phyloP scores from a whole-genome alignment of 2,797 vertebrate species.

The Rallus crepitans region DNA sequence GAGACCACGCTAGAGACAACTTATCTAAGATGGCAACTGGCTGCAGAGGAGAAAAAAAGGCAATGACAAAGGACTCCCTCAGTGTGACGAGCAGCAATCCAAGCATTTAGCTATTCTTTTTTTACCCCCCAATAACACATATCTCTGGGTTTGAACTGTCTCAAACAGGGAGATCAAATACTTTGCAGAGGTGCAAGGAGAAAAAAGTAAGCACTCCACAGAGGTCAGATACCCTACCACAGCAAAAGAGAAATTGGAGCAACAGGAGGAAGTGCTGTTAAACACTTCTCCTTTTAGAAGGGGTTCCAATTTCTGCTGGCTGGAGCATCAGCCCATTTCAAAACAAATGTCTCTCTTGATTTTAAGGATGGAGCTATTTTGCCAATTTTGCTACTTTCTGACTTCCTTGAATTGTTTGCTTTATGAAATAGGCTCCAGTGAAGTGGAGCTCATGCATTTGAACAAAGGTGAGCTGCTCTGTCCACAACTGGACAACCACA shows the following conservation, averaged over 20 bases:
- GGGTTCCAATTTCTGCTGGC: not conserved
- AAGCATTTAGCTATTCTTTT: not conserved
- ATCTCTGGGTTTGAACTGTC: not conserved
- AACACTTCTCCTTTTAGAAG: not conserved
- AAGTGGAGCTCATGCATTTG: not conserved
- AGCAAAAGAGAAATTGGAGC: not conserved
- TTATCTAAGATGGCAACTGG: not conserved
- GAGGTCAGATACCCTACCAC: not conserved
- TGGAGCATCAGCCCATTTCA: not conserved
- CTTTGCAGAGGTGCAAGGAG: not conserved
- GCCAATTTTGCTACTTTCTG: not conserved
- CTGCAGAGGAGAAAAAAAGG: not conserved
- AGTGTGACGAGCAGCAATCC: not conserved
- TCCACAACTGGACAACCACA: rapidly evolving
- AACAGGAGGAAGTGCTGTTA: not conserved
- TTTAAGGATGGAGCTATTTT: not conserved
- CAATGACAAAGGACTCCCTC: not conserved
- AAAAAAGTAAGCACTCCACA: not conserved
- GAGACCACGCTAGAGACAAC: not conserved
- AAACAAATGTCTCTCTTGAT: not conserved
- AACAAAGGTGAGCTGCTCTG: not conserved
- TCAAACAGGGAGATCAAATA: not conserved
- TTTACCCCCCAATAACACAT: not conserved
- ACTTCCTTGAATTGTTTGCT: not conserved
- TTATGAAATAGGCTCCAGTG: not conserved